Conservation (phyloP, 2,113 vertebrate species). For the Columba livia region DNA sequence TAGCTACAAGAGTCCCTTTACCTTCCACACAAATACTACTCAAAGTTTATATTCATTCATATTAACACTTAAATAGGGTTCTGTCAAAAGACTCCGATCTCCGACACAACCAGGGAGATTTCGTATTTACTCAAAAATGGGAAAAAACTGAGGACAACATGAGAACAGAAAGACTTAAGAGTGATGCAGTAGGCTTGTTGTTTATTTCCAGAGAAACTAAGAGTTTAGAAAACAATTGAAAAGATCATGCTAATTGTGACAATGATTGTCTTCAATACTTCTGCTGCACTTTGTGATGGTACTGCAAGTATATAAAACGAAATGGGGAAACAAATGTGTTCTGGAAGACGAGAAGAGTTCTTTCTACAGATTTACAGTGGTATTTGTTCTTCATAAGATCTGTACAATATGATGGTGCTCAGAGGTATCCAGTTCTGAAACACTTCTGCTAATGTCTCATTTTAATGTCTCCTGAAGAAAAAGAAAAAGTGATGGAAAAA, state of each 20-base stretch:
- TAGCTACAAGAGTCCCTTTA: background rate
- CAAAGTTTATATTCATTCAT: background rate
- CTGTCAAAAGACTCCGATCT: background rate
- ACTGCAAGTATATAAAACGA: background rate
- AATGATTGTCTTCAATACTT: background rate
- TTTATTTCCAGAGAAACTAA: background rate
- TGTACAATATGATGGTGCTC: background rate
- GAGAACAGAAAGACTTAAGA: background rate
- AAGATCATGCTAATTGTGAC: background rate
- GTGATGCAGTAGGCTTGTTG: background rate
- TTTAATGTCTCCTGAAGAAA: background rate
- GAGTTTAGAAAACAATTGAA: background rate
- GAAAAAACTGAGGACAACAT: background rate
- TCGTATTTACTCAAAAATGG: background rate
- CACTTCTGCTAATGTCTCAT: background rate
- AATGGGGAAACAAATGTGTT: background rate
- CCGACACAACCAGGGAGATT: background rate
- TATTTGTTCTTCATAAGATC: background rate
- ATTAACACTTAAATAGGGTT: background rate
- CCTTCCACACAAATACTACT: background rate
- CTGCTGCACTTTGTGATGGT: background rate
- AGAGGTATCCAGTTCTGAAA: background rate
- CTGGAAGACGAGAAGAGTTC: background rate
- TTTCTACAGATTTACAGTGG: background rate
- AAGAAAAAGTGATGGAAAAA: background rate